Base-by-base conservation (phyloP, 2,797 vertebrate genomes). In the Clarias pachynema region DNA sequence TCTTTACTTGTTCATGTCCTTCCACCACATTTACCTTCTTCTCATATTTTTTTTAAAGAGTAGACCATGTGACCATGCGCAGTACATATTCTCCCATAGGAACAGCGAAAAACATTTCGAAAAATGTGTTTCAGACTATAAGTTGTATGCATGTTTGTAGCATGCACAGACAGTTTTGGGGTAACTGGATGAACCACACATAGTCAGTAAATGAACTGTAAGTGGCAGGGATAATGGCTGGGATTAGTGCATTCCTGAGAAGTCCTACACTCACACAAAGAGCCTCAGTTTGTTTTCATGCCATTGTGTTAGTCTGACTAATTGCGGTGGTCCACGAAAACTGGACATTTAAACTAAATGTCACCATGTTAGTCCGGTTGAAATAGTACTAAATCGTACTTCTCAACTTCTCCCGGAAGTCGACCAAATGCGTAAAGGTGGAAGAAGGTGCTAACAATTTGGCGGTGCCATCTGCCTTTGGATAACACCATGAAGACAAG, bases 231-330 rank as follows among this genome's bases (percentile, higher is more conserved):
- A 60, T 24, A 70, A 10, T 63, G 12, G 60, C 49, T 81, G 60
- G 53, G 84, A 66, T 81, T 85, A 85, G 16, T 14, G 22, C 57
- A 66, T 18, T 81, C 78, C 69, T 73, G 7, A 37, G 40, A 16
- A 65, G 44, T 80, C 37, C 15, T 37, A 56, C 57, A 62, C 4
- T 63, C 37, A 63, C 68, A 56, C 57, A 56, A 49, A 49, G 63
- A 66, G 49, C 66, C 44, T 49, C 44, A 53, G 49, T 53, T 53
- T 53, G 12, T 53, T 53, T 53, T 53, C 49, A 53, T 14, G 49
- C 49, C 49, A 53, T 53, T 53, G 49, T 53, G 12, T 53, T 53
- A 53, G 49, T 53, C 12, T 14, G 49, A 14, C 49, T 53, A 53
- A 53, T 14, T 53, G 12, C 14, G 49, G 49, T 53, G 3, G 9